Percentiles rank a stretch among this genome's conserved stretches.
phyloP scores from a whole-genome alignment of 2,113 vertebrate genomes.

The Dipodomys stephensi region DNA sequence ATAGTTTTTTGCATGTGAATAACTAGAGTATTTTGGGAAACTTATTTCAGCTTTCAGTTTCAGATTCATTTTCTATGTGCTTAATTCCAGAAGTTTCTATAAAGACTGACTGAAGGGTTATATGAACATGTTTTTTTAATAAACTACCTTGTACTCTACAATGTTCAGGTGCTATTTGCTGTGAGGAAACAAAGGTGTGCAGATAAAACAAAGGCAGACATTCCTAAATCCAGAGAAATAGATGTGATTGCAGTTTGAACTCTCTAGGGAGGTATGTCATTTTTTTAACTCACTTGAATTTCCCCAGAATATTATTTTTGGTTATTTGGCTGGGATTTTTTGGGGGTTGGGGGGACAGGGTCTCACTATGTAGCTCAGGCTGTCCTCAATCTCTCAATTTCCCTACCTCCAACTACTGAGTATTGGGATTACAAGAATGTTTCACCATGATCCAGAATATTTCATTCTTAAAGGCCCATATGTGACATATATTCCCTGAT shows the following conservation, averaged over 20 bases:
- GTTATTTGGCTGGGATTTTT: too few relatives aligned
- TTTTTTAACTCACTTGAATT: neutral
- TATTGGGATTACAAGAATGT: too few relatives aligned
- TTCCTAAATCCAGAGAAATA: neutral
- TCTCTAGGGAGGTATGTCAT: neutral
- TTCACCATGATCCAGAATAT: neutral
- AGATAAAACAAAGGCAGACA: neutral
- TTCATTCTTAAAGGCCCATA: slow-evolving; percentile 44
- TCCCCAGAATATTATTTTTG: neutral
- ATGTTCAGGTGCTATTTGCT: neutral
- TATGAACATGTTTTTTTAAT: slow-evolving; percentile 34
- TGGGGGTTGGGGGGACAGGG: too few relatives aligned
- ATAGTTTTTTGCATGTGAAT: slow-evolving; percentile 40
- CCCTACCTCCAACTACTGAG: too few relatives aligned
- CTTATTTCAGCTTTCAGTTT: slow-evolving; percentile 21
- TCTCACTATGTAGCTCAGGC: too few relatives aligned
- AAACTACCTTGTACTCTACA: neutral
- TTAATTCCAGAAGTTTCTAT: neutral
- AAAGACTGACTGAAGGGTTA: slow-evolving; percentile 17
- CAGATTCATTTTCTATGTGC: neutral
- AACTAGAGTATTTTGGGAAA: neutral
- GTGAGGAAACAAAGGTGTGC: neutral
- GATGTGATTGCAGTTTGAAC: slow-evolving; percentile 12
- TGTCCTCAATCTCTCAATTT: too few relatives aligned
- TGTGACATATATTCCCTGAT: slow-evolving; percentile 10